Percentiles rank a stretch among this genome's conserved stretches.
These are phyloP conservation scores for Smittia sp. DNA, from an alignment of 2,888 invertebrate genomes.

Conservation along the genomic window DNA sequence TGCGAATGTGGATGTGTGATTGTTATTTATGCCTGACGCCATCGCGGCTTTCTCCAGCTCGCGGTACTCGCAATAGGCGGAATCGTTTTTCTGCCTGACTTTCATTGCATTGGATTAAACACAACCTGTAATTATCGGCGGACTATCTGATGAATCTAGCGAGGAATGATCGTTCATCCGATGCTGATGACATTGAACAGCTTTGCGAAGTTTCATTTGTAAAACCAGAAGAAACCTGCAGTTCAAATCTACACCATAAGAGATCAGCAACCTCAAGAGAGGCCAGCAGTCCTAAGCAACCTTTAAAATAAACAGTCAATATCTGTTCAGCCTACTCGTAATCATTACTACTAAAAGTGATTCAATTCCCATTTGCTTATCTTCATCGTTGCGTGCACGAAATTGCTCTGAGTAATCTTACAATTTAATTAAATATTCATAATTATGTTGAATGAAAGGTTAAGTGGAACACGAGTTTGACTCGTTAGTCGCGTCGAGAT, in stretches of 20 bases:
- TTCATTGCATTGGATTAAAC: no score
- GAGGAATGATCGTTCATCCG: no score
- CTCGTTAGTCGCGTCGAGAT: conserved; percentile 7
- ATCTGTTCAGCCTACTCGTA: no score
- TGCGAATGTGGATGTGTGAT: conserved; percentile 24
- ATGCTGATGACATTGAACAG: no score
- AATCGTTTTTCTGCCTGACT: not conserved
- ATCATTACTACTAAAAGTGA: not conserved
- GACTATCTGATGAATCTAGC: no score
- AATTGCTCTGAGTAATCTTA: not conserved
- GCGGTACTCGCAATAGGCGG: not conserved
- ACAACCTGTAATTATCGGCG: no score
- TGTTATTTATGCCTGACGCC: conserved; percentile 25
- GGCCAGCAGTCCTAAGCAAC: no score
- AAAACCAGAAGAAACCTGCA: no score
- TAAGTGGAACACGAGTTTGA: not conserved
- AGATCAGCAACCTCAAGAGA: no score
- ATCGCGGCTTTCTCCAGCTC: conserved; percentile 21
- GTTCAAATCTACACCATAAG: no score
- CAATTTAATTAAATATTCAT: not conserved
- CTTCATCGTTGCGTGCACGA: conserved; percentile 3
- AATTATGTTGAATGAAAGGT: conserved; percentile 7
- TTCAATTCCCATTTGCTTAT: not conserved
- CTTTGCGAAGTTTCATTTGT: no score
- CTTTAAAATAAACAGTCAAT: no score